Evolutionary conservation across 2,888 invertebrate species (phyloP), one percentile per base, ranked within the genome.

Genomic region (Spialia ferax): DNA sequence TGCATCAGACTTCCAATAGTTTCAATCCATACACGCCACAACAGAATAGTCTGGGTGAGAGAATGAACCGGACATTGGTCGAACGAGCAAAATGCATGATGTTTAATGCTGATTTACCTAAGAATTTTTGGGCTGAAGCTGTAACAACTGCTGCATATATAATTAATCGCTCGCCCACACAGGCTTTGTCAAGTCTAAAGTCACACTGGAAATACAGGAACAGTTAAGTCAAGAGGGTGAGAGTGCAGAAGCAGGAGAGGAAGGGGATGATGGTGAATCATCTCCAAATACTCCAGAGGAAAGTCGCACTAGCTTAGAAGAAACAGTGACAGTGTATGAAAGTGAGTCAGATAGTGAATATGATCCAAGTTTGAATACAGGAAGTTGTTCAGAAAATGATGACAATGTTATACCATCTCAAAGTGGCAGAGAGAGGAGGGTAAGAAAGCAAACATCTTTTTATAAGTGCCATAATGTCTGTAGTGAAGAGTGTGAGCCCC

Each of bases 361-460:
- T 18, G 15, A 45, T 18, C 45, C 45, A 18, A 45, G 45, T 18
- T 7, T 45, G 18, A 20, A 45, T 10, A 20, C 6, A 0, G 45
- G 20, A 20, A 45, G 18, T 38, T 8, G 2, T 42, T 45, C 45
- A 20, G 45, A 20, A 7, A 10, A 18, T 11, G 10, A 45, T 45
- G 45, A 45, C n/a, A n/a, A 20, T 1, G 18, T 18, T 20, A 11
- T n/a, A n/a, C n/a, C n/a, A n/a, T n/a, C n/a, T n/a, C n/a, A n/a
- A n/a, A n/a, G n/a, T n/a, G n/a, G n/a, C n/a, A n/a, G n/a, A n/a
- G n/a, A n/a, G n/a, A n/a, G n/a, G n/a, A n/a, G n/a, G n/a, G n/a
- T n/a, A n/a, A n/a, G n/a, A n/a, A 72, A 75, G 26, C 71, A 71
- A 29, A 69, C 71, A 1, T 48, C 48, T 3, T 71, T 71, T 50